These are phyloP conservation scores for Cerceris ruficornis DNA, from an alignment of 2,888 invertebrate species.

Conservation along the genomic window DNA sequence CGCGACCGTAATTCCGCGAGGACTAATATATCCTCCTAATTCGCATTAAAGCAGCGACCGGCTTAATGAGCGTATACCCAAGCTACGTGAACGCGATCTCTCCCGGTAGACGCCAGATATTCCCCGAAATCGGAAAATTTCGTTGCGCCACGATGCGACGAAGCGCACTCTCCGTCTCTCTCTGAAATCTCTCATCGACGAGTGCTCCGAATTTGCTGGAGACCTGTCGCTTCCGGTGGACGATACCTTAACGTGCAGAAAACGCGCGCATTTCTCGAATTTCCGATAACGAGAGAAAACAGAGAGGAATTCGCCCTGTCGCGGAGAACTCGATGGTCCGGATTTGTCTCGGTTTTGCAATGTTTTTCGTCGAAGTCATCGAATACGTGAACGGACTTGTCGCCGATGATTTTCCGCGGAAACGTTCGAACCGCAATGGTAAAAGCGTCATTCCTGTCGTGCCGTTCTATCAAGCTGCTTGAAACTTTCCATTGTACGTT, in stretches of 20 bases:
- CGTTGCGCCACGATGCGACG: too few species aligned
- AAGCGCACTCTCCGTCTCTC: too few species aligned
- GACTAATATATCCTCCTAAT: slow-evolving; percentile 34
- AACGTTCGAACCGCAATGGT: not conserved
- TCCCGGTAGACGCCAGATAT: not conserved
- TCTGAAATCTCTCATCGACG: too few species aligned
- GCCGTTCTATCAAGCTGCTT: not conserved
- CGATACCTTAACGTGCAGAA: too few species aligned
- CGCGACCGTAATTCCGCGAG: slow-evolving; percentile 13
- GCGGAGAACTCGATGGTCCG: not conserved
- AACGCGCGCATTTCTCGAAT: too few species aligned
- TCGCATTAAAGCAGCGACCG: slow-evolving; percentile 18
- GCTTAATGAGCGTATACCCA: slow-evolving; percentile 17
- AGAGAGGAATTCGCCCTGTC: too few species aligned
- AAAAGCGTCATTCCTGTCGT: not conserved
- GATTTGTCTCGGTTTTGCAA: not conserved
- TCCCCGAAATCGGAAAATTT: not conserved
- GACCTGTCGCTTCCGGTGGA: too few species aligned
- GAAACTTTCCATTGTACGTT: slow-evolving; percentile 8
- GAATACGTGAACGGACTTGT: slow-evolving; percentile 1
- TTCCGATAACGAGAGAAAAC: too few species aligned
- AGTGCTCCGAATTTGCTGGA: too few species aligned
- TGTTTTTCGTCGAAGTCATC: not conserved
- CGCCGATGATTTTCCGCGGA: slow-evolving; percentile 1
- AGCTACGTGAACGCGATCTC: not conserved